Percentiles rank a stretch among this genome's conserved stretches.
Evolutionary conservation across 2,888 invertebrate species (phyloP).

Genomic region (Diadegma fenestrale): DNA sequence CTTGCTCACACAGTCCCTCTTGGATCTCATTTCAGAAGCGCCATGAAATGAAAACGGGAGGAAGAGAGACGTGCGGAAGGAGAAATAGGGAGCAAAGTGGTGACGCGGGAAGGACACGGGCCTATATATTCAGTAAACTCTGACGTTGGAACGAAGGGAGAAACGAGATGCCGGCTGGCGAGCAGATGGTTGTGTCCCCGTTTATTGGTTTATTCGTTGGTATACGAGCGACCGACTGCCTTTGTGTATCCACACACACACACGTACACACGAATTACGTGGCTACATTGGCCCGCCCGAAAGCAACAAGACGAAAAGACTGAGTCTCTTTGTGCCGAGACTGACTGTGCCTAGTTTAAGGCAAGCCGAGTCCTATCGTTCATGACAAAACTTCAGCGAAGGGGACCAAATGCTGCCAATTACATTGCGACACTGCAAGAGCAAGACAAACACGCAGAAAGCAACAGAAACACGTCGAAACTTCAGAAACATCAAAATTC

Average conservation of each 20-base stretch:
- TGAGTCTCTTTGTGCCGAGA: conserved; percentile 63
- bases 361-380: conserved; percentile 50
- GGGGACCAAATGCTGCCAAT: conserved; percentile 37
- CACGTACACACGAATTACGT: conserved; percentile 5
- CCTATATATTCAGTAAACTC: conserved; percentile 38
- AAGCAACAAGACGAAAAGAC: conserved; percentile 58
- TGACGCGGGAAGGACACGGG: conserved; percentile 67
- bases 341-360: conserved; percentile 38
- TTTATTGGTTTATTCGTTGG: conserved; percentile 84
- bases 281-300: conserved; percentile 44
- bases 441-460: conserved; percentile 12
- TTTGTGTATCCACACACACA: conserved; percentile 6
- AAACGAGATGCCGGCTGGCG: conserved; percentile 82
- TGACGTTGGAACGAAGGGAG: conserved; percentile 68
- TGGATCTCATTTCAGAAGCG: conserved; percentile 82
- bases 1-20: conserved; percentile 67
- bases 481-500: conserved; percentile 50
- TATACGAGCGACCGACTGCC: conserved; percentile 77
- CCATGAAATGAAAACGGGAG: conserved; percentile 80
- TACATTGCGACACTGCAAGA: not conserved
- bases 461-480: conserved; percentile 24
- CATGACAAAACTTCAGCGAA: conserved; percentile 55
- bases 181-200: conserved; percentile 84
- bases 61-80: conserved; percentile 62
- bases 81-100: conserved; percentile 69